phyloP scores from a whole-genome alignment of 2,888 invertebrate genomes.

The Agrochola lychnidis region DNA sequence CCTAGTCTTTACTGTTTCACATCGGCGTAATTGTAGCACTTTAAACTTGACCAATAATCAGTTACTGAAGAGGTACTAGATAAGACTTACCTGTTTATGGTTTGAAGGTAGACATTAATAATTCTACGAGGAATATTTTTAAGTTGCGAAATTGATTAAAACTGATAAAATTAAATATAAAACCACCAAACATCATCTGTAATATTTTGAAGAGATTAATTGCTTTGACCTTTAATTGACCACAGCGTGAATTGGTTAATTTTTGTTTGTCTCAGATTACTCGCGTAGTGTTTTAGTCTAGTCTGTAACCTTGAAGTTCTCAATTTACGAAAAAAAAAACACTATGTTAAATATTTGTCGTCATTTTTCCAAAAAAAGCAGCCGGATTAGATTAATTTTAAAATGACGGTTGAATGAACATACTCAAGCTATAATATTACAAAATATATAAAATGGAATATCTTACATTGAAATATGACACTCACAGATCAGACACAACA shows the following conservation, averaged over 20 bases:
- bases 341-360: background rate
- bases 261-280: background rate
- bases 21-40: background rate
- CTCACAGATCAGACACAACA: background rate
- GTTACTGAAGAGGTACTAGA: background rate
- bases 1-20: background rate
- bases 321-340: background rate
- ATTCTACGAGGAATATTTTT: too few species aligned
- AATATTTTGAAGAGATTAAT: slow-evolving; percentile 3
- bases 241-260: background rate
- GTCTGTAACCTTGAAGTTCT: background rate
- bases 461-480: slow-evolving; percentile 18
- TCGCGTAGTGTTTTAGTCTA: background rate
- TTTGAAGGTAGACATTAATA: background rate
- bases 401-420: background rate
- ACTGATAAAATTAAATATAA: background rate
- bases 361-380: background rate
- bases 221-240: background rate
- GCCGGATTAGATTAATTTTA: background rate
- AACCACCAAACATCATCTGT: background rate
- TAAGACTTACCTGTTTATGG: background rate
- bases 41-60: background rate
- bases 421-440: background rate
- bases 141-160: background rate
- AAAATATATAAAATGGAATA: background rate